Evolutionary conservation across 2,888 invertebrate species (phyloP).

Genomic region (Thera obeliscata): DNA sequence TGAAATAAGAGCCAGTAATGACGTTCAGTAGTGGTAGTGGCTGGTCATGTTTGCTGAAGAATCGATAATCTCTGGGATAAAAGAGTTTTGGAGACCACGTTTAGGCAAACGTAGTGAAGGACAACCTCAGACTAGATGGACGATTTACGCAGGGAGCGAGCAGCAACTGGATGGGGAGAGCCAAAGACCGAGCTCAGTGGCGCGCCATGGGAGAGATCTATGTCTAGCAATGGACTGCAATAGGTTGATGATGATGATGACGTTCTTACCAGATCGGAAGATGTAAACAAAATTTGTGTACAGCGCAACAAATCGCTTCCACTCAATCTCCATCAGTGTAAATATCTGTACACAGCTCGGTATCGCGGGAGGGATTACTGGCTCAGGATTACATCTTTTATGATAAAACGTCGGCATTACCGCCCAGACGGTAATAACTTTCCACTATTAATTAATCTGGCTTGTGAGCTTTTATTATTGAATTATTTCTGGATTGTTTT

Average conservation of each 20-base stretch:
- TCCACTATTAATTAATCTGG: slow-evolving; percentile 64
- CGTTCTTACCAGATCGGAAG: not conserved
- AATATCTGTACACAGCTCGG: slow-evolving; percentile 51
- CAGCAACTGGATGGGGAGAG: too few relatives aligned
- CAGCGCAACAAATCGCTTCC: slow-evolving; percentile 40
- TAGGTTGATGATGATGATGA: not conserved
- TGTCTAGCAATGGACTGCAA: too few relatives aligned
- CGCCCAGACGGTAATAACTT: slow-evolving; percentile 55
- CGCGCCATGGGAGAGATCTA: too few relatives aligned
- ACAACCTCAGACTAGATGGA: too few relatives aligned
- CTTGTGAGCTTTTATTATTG: slow-evolving; percentile 40
- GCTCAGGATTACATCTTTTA: slow-evolving; percentile 66
- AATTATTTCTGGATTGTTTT: slow-evolving; percentile 16
- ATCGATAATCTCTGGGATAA: too few relatives aligned
- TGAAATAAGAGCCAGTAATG: too few relatives aligned
- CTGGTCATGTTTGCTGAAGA: too few relatives aligned
- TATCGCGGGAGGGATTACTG: slow-evolving; percentile 62
- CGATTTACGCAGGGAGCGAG: too few relatives aligned
- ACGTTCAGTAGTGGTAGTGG: too few relatives aligned
- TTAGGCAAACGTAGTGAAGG: too few relatives aligned
- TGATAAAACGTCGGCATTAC: slow-evolving; percentile 63
- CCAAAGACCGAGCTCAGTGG: too few relatives aligned
- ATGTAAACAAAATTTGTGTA: slow-evolving; percentile 10
- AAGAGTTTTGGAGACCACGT: too few relatives aligned
- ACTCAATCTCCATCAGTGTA: slow-evolving; percentile 39